Evolutionary conservation across 2,888 invertebrate species (phyloP).

Genomic region (Trissolcus brochymenae): DNA sequence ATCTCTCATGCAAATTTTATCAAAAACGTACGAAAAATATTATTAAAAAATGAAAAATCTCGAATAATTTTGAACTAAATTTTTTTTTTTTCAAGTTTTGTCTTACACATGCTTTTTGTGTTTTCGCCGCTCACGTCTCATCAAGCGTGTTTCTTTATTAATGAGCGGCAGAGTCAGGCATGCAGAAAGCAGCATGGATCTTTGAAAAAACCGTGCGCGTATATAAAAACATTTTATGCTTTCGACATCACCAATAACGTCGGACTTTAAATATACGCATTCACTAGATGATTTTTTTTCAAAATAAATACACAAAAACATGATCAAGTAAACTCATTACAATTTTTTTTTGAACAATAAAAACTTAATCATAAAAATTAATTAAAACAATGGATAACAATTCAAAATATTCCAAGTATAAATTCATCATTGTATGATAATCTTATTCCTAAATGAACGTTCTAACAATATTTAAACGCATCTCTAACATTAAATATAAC

Average conservation of each 20-base stretch:
- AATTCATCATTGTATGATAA: not conserved
- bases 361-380: too few relatives aligned
- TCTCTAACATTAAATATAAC: too few relatives aligned
- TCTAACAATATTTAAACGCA: too few relatives aligned
- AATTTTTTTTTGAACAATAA: too few relatives aligned
- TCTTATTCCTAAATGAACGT: too few relatives aligned
- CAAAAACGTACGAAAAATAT: too few relatives aligned
- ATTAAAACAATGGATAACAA: too few relatives aligned
- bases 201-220: slow-evolving; percentile 46
- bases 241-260: slow-evolving; percentile 15
- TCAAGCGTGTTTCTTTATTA: slow-evolving; percentile 70
- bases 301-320: too few relatives aligned
- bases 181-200: slow-evolving; percentile 52
- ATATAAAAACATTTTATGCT: slow-evolving; percentile 40
- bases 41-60: not conserved
- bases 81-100: slow-evolving; percentile 20
- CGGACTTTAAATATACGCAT: slow-evolving; percentile 22
- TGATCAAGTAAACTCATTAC: too few relatives aligned
- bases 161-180: slow-evolving; percentile 64
- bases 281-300: too few relatives aligned
- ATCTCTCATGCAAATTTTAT: too few relatives aligned
- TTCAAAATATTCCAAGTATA: not conserved
- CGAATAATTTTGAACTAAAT: not conserved
- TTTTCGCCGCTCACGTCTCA: slow-evolving; percentile 59
- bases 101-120: slow-evolving; percentile 19